These are phyloP conservation scores for Prosopocoilus inquinatus DNA, from an alignment of 2,888 invertebrate genomes.

Conservation along the genomic window DNA sequence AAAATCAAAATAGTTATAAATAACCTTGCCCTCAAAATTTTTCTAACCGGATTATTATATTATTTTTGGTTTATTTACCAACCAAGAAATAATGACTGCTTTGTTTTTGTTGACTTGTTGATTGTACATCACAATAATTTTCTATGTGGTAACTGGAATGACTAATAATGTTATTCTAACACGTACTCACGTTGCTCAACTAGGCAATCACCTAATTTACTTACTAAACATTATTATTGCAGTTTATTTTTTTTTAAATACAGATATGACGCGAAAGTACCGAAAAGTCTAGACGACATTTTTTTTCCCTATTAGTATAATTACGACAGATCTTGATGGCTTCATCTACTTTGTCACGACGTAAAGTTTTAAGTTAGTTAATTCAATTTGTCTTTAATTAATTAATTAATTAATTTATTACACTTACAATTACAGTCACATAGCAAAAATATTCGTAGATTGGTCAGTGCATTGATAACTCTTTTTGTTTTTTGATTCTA, in stretches of 20 bases:
- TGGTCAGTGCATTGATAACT: constrained; percentile 16
- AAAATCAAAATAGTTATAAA: no score
- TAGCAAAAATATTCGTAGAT: constrained; percentile 20
- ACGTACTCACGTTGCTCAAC: not conserved
- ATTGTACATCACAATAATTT: constrained; percentile 21
- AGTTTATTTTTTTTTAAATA: not conserved
- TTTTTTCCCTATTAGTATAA: no score
- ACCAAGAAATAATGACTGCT: no score
- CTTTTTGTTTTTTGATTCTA: not conserved
- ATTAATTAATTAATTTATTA: not conserved
- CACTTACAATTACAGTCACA: constrained; percentile 8
- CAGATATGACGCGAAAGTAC: not conserved
- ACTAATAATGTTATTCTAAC: not conserved
- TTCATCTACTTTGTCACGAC: not conserved
- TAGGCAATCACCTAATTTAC: not conserved
- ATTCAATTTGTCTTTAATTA: not conserved
- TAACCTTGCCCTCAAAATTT: no score
- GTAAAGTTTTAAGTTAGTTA: not conserved
- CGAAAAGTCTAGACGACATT: not conserved
- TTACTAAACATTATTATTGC: constrained; percentile 3
- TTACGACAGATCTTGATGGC: not conserved
- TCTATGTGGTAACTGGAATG: constrained; percentile 5
- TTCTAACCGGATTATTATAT: no score
- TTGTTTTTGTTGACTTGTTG: constrained; percentile 8
- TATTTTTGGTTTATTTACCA: no score